Evolutionary conservation across 2,113 vertebrate genomes (phyloP), one percentile per base, ranked within the genome.

Genomic region (Larimichthys polyactis): DNA sequence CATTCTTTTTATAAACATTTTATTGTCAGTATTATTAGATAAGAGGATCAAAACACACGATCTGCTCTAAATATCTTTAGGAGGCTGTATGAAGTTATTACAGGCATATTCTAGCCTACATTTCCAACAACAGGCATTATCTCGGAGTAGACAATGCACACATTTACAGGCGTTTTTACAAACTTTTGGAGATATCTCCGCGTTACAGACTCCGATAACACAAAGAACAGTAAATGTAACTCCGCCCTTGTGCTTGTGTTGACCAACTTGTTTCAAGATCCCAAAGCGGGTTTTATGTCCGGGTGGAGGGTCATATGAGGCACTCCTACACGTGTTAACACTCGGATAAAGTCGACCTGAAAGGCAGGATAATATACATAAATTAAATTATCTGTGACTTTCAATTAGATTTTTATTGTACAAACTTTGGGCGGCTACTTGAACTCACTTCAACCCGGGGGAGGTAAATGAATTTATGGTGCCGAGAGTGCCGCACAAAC

Each of bases 291-390:
- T 81, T 75, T 62, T 15, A 78, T 32, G 51, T 90, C 90, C 80
- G 90, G 69, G 78, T 83, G 68, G 75, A 84, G 78, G 71, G 81
- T 79, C 72, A 71, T 19, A 5, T n/a, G 11, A 5, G 60, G 11
- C 55, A 11, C 27, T 17, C 16, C 20, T 2, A 29, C 92, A 92
- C 91, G 89, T 90, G 93, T 74, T 62, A 5, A 22, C 46, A 22
- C 59, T 63, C 29, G 32, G 44, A 43, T 52, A 64, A 40, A 5
- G 11, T 49, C 68, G 29, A 65, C 11, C 64, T 19, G 29, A 7
- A 65, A 40, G 32, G 57, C 9, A 15, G 11, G 46, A 65, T 29
- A n/a, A 16, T 5, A 22, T 15, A 29, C 40, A 71, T 8, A 29
- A 36, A 69, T 64, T 6, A 20, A 44, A 11, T n/a, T 1, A 60